Evolutionary conservation across 2,113 vertebrate genomes (phyloP), one percentile per base, ranked within the genome.

Genomic region (Phoenicopterus ruber): DNA sequence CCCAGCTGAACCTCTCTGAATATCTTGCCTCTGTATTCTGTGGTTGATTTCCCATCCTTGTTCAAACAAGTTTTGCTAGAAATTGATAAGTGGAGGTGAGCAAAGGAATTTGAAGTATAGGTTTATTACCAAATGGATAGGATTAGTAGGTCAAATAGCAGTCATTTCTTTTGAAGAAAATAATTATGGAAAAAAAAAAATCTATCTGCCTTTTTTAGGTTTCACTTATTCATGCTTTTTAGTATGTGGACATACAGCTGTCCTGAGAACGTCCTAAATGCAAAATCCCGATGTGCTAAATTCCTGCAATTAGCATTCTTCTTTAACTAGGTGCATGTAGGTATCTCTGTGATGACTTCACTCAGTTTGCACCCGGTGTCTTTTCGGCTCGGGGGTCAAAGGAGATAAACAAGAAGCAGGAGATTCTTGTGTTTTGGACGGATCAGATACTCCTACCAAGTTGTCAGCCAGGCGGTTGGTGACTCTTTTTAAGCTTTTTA

Each of bases 121-220:
- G 5, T 40, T 79, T 88, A 14, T 62, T 85, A 47, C 46, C n/a
- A 87, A 62, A 74, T 24, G 25, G 47, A 34, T 44, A 40, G 12
- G 18, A 65, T 85, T 85, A 61, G 9, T 82, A 82, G 34, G 6
- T 70, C 34, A 92, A 87, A 62, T 73, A 31, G 3, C 17, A 67
- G 19, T 62, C 3, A 20, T 70, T 86, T 74, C 10, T 74, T 78
- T 66, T 42, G 4, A 65, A 69, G 49, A 86, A 88, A 90, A 74
- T 40, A 65, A 44, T 19, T 42, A 9, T 9, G 11, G n/a, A 1
- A 6, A 20, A 28, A 36, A 32, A 6, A 0, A 8, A 13, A 34
- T 36, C 22, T 50, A 0, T 44, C n/a, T 82, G 26, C 44, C 11
- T 26, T 18, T 49, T 50, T 67, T 42, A 36, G 38, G 9, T n/a